phyloP scores from a whole-genome alignment of 2,888 invertebrate species.

The Nipponacmea schrenckii region DNA sequence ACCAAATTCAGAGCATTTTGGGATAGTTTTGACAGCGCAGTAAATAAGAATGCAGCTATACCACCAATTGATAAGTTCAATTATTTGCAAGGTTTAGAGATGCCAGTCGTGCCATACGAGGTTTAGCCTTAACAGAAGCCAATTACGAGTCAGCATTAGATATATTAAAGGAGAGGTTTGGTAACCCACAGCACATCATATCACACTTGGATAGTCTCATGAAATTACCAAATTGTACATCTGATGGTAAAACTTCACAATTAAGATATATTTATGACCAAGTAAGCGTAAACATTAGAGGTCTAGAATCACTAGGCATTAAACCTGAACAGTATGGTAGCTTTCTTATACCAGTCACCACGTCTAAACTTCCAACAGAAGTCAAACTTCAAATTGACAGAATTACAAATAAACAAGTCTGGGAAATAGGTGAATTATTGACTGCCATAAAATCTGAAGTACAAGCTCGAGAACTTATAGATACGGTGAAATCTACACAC shows the following conservation, averaged over 20 bases:
- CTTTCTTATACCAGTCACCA: slow-evolving; percentile 14
- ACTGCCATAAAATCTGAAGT: slow-evolving; percentile 8
- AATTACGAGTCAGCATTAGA: slow-evolving; percentile 9
- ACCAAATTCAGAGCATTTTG: slow-evolving; percentile 4
- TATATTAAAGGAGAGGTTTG: slow-evolving; percentile 10
- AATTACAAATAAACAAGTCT: background rate
- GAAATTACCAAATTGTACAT: slow-evolving; percentile 3
- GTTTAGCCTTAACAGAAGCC: background rate
- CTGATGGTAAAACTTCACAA: background rate
- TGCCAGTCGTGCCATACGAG: slow-evolving; percentile 1
- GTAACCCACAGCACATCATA: background rate
- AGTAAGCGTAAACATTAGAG: slow-evolving; percentile 7
- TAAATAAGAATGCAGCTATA: slow-evolving; percentile 4
- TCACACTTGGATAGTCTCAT: slow-evolving; percentile 6
- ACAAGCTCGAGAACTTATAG: slow-evolving; percentile 4
- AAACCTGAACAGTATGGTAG: slow-evolving; percentile 10
- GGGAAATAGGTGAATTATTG: slow-evolving; percentile 3
- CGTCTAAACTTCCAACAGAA: slow-evolving; percentile 9
- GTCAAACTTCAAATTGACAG: background rate
- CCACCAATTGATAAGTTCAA: slow-evolving; percentile 12
- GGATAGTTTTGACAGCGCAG: slow-evolving; percentile 11
- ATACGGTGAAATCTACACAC: background rate
- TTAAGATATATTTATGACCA: slow-evolving; percentile 8
- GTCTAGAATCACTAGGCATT: slow-evolving; percentile 3
- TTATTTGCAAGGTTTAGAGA: slow-evolving; percentile 4